phyloP scores from a whole-genome alignment of 1,140 invertebrate genomes.

The Hyposmocoma kahamanoa region DNA sequence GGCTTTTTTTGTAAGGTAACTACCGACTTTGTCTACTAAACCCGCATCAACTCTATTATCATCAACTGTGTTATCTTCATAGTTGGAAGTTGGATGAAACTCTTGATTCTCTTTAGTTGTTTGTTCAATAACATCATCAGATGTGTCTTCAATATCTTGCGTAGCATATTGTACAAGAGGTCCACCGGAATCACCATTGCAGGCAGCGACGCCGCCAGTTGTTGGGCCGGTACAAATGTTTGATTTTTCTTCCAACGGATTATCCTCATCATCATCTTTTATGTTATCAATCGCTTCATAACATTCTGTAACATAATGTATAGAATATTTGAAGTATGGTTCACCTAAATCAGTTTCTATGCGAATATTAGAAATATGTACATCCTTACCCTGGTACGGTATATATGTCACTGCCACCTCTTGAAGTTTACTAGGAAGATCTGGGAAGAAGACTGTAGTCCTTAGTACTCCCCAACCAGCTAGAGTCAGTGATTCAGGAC shows the following conservation, averaged over 20 bases:
- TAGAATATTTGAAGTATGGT: too few species aligned
- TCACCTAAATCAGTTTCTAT: too few species aligned
- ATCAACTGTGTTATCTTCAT: slow-evolving; percentile 13
- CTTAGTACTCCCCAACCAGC: slow-evolving; percentile 62
- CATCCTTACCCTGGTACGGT: slow-evolving; percentile 44
- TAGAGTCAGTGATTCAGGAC: slow-evolving; percentile 29
- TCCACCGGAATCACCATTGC: slow-evolving; percentile 80
- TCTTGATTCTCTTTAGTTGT: slow-evolving; percentile 3
- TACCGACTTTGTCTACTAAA: too few species aligned
- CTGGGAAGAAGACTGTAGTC: slow-evolving; percentile 45
- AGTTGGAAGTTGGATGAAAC: slow-evolving; percentile 4
- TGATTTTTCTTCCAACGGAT: slow-evolving; percentile 49
- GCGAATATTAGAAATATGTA: too few species aligned
- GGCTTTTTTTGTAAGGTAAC: too few species aligned
- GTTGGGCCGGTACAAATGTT: slow-evolving; percentile 79
- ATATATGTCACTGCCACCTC: slow-evolving; percentile 62
- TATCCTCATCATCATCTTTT: slow-evolving; percentile 40
- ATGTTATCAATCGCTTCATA: slow-evolving; percentile 51
- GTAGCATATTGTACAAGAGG: slow-evolving; percentile 70
- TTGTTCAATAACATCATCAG: slow-evolving; percentile 3
- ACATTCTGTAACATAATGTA: slow-evolving; percentile 61
- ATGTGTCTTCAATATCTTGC: background rate
- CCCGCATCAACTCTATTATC: slow-evolving; percentile 12
- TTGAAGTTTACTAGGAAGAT: slow-evolving; percentile 52
- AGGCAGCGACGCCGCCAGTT: slow-evolving; percentile 74